Evolutionary conservation across 2,797 vertebrate genomes (phyloP).

Genomic region (Sebastes melanostomus): DNA sequence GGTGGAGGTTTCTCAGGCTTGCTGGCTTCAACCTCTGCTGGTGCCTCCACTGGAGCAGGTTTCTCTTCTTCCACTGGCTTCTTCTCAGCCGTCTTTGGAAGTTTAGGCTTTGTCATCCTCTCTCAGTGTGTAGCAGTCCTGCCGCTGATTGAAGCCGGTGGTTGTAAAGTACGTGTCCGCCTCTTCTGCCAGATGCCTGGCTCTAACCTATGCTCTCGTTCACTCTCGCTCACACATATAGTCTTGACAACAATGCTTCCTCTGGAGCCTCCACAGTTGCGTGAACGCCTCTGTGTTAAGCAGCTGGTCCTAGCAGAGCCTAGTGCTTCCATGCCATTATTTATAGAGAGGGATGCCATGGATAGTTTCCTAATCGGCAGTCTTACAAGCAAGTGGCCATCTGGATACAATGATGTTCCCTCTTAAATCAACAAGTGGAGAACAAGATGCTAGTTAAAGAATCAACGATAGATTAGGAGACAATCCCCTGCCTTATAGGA

Average conservation of each 20-base stretch:
- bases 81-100: conserved; percentile 76
- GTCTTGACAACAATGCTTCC: conserved; percentile 49
- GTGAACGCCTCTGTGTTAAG: conserved; percentile 45
- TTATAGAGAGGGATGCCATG: conserved; percentile 78
- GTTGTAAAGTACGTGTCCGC: not conserved
- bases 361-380: conserved; percentile 81
- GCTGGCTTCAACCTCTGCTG: conserved; percentile 18
- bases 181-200: conserved; percentile 12
- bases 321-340: conserved; percentile 69
- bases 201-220: conserved; percentile 27
- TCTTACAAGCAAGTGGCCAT: conserved; percentile 60
- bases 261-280: conserved; percentile 45
- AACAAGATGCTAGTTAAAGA: conserved; percentile 24
- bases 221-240: not conserved
- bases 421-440: conserved; percentile 49
- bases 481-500: not conserved
- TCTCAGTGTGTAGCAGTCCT: not conserved
- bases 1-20: conserved; percentile 9
- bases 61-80: conserved; percentile 56
- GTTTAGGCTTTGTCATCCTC: conserved; percentile 77
- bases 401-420: conserved; percentile 50
- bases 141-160: conserved; percentile 4
- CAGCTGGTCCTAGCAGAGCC: conserved; percentile 58
- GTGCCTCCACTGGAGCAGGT: conserved; percentile 18
- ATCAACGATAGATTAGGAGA: not conserved